phyloP scores from a whole-genome alignment of 2,113 vertebrate species.

The Microcebus lehilahytsara region DNA sequence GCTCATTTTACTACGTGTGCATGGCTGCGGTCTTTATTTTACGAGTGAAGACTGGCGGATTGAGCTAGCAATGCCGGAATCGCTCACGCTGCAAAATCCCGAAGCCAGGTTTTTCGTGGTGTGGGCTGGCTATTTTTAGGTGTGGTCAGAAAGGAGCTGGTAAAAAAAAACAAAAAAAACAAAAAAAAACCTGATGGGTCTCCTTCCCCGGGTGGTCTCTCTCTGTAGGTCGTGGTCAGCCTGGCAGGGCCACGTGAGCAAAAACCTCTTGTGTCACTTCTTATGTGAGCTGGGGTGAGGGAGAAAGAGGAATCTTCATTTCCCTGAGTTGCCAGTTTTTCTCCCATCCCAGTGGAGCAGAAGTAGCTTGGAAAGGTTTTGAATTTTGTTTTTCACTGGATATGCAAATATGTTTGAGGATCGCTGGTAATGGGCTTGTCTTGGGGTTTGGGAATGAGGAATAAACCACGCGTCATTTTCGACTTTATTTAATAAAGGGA shows the following conservation, averaged over 20 bases:
- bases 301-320: constrained; percentile 37
- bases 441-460: constrained; percentile 64
- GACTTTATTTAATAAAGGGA: constrained; percentile 40
- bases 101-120: background rate
- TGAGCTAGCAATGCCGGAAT: background rate
- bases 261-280: background rate
- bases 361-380: constrained; percentile 65
- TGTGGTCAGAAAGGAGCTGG: constrained; percentile 39
- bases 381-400: constrained; percentile 67
- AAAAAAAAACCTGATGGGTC: background rate
- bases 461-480: background rate
- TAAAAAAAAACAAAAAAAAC: background rate
- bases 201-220: constrained; percentile 61
- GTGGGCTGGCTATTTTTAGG: constrained; percentile 51
- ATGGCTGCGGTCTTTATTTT: background rate
- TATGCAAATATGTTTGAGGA: constrained; percentile 61
- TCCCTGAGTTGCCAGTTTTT: constrained; percentile 45
- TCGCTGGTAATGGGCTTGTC: constrained; percentile 42
- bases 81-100: background rate
- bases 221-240: background rate
- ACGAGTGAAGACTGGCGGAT: background rate
- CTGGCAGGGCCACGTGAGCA: background rate
- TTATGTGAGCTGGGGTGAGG: background rate
- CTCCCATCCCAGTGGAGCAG: constrained; percentile 58
- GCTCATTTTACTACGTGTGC: constrained; percentile 70